Evolutionary conservation across 1,140 invertebrate species (phyloP), one percentile per base, ranked within the genome.

Genomic region (Caenorhabditis latens): DNA sequence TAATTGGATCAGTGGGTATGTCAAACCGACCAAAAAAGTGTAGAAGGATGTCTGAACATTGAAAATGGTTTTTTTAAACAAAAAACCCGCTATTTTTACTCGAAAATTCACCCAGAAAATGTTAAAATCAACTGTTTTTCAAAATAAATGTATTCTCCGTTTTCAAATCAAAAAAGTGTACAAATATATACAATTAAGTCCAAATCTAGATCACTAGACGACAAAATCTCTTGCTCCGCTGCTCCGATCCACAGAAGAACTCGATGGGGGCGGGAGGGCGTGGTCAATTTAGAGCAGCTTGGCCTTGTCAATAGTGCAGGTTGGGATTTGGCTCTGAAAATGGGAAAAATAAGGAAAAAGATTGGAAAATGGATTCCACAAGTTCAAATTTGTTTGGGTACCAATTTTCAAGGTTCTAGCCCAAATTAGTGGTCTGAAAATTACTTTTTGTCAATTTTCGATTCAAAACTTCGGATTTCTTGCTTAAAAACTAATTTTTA

Each of bases 261-360:
- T 32, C 32, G 32, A 32, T 32, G 32, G 32, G 2, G 32, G 32
- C 32, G 32, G 32, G 32, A 2, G 32, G 32, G 32, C 32, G 32
- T 32, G 32, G 32, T 8, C 57, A 13, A 65, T 65, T 11, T 40
- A 43, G 9, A 71, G 65, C 14, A 71, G 42, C 8, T 71, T 71
- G 40, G 65, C 13, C 61, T 63, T 63, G 42, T 71, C 65, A n/a
- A 71, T 71, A 1, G 65, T 71, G 65, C 65, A 71, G 5, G 65
- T 71, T 4, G 40, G 65, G 14, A 71, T 71, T 71, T 43, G 65
- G 65, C 65, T 71, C 65, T 71, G 65, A 67, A 71, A 46, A 43
- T 40, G 0, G 0, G 50, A 21, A 61, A 32, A 32, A 32, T 32
- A 1, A 32, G 32, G 2, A 32, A 32, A n/a, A n/a, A n/a, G n/a